Evolutionary conservation across 2,113 vertebrate species (phyloP), one percentile per base, ranked within the genome.

Genomic region (Eleginops maclovinus): DNA sequence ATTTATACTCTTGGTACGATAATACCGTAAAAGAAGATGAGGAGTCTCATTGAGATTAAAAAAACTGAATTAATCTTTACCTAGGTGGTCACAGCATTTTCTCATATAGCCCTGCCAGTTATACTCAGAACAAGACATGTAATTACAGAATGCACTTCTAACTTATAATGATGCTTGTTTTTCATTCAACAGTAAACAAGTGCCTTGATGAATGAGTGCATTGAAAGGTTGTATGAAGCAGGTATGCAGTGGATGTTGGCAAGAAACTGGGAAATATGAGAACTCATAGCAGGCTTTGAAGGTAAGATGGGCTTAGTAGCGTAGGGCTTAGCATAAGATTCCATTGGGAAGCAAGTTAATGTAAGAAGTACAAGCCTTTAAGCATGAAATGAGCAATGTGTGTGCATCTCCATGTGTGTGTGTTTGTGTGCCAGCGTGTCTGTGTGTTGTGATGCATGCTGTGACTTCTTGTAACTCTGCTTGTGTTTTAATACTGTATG

Each of bases 141-240:
- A 68, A 60, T 74, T n/a, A 68, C 72, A 62, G 51, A 63, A 24
- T 41, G 47, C 8, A 13, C 28, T 22, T 46, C 17, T 11, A 72
- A 36, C 21, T n/a, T 36, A 4, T 44, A 36, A 22, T 55, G 44
- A 58, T 21, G 14, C 47, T 47, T 31, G 58, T 56, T 0, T 47
- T 51, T 60, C 68, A 73, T 71, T 73, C 26, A 21, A 36, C 21
- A 71, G 82, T 60, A 86, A 73, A 81, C 85, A 86, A 74, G 58
- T 56, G 50, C 40, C 19, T 64, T 16, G 43, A 75, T 71, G 63
- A 83, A 74, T 74, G 71, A 46, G 19, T 28, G 62, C 40, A 67
- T 44, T 83, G 81, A 85, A 88, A 84, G 60, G 74, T 78, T 86
- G 92, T 62, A 81, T 31, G 65, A 84, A 74, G 74, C 60, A 49